Evolutionary conservation across 2,113 vertebrate species (phyloP).

Genomic region (pig (Sus scrofa)): T2T-Sscrofa CM000823.6:11146501-11147000

Average conservation of each 20-base stretch:
- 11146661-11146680: neutral
- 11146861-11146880: neutral
- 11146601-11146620: neutral
- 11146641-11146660: neutral
- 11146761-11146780: neutral
- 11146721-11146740: neutral
- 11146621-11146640: neutral
- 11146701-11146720: neutral
- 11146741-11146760: neutral
- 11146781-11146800: neutral
- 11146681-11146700: conserved; percentile 11
- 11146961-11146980: neutral
- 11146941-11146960: conserved; percentile 19
- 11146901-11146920: neutral
- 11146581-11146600: neutral
- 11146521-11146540: conserved; percentile 91
- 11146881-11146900: neutral
- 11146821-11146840: neutral
- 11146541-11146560: conserved; percentile 27
- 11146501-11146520: conserved; percentile 91
- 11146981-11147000: neutral
- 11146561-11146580: conserved; percentile 1
- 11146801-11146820: neutral
- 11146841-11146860: neutral
- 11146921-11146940: neutral